These are phyloP conservation scores for Mus spretus DNA, from an alignment of 2,797 vertebrate genomes.

Conservation along the genomic window DNA sequence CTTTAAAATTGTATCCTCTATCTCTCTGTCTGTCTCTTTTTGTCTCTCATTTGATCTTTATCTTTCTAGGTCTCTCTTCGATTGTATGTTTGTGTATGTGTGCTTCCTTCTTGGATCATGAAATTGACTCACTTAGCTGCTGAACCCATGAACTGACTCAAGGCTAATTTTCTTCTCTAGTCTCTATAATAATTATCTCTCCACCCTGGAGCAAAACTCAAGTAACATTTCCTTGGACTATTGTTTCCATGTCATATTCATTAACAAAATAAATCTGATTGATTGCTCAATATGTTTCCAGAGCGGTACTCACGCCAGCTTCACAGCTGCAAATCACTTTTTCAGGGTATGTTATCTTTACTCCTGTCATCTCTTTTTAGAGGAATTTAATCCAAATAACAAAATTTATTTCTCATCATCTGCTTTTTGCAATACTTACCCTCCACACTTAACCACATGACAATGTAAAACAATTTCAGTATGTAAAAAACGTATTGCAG, in stretches of 20 bases:
- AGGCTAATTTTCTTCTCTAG: neutral
- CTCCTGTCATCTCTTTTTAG: neutral
- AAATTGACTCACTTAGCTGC: neutral
- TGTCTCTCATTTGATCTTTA: neutral
- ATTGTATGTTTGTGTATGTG: neutral
- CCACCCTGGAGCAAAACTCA: neutral
- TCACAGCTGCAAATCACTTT: neutral
- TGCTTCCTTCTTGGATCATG: neutral
- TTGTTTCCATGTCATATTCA: neutral
- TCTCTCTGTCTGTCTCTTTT: neutral
- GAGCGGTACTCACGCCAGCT: neutral
- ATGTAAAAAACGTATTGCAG: constrained; percentile 19
- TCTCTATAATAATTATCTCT: neutral
- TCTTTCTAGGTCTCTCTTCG: neutral
- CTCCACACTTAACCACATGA: constrained; percentile 26
- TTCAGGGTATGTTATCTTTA: neutral
- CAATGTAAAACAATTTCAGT: constrained; percentile 48
- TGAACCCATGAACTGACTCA: neutral
- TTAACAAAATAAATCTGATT: neutral
- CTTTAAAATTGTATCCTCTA: neutral
- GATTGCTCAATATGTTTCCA: neutral
- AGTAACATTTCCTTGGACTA: neutral
- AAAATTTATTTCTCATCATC: constrained; percentile 61
- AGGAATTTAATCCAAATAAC: constrained; percentile 37
- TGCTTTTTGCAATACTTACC: constrained; percentile 45